Evolutionary conservation across 2,888 invertebrate genomes (phyloP), one percentile per base, ranked within the genome.

Genomic region (Tiphia femorata): DNA sequence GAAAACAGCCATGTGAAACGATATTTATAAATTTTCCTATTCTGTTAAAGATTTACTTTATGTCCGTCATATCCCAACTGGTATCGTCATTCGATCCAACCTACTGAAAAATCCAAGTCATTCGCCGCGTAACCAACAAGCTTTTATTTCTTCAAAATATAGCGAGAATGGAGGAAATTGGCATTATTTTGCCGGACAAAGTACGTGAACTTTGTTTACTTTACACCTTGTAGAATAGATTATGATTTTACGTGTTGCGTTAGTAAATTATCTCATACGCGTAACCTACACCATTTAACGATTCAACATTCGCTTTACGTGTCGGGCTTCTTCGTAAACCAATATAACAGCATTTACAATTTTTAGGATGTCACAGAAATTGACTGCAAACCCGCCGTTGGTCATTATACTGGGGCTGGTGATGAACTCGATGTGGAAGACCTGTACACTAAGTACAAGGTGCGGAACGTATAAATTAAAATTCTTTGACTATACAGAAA

Each of bases 361-460:
- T 56, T 49, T 5, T n/a, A 76, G 75, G 75, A 72, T 48, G 38
- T 65, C 12, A 62, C 62, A 43, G 74, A 73, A 44, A 84, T 86
- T 33, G 91, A 91, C 71, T 83, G 86, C n/a, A 91, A 90, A 80
- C 90, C 88, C 27, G 84, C 87, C 49, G 85, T 88, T 59, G 89
- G 91, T 61, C 87, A 91, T 68, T 89, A 90, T 23, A 88, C 90
- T 12, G 91, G 90, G 72, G 87, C 90, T 14, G 87, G 92, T 62
- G 95, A 95, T 73, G 95, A 95, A 75, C 77, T 94, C 62, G 97
- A 97, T 82, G 87, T 92, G 35, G 96, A 97, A 84, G 98, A 98
- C 86, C 86, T 97, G 46, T 98, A 97, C 83, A 96, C 96, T 10
- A 96, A 96, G 85, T 97, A 94, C 79, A 98, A 97, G 90, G 94